These are phyloP conservation scores for roundworm (Caenorhabditis elegans) DNA, from an alignment of 1,140 invertebrate genomes.

Conservation along the genomic window DNA sequence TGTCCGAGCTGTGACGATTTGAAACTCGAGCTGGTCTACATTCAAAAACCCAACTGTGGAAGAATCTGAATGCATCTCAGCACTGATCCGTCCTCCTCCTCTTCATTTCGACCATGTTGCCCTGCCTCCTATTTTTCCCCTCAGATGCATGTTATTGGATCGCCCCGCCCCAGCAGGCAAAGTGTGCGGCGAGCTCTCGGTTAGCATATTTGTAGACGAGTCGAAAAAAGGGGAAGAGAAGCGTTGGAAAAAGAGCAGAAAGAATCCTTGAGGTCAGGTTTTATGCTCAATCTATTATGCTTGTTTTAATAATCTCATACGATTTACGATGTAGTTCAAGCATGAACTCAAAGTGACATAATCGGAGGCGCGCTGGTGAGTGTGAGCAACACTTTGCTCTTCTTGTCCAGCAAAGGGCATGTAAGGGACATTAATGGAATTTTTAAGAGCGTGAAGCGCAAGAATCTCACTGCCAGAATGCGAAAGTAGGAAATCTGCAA, in stretches of 20 bases:
- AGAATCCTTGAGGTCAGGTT: neutral
- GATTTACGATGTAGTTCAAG: constrained; percentile 4
- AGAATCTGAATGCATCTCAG: constrained; percentile 29
- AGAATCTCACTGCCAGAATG: neutral
- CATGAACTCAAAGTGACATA: constrained; percentile 21
- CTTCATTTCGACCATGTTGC: constrained; percentile 19
- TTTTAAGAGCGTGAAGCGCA: neutral
- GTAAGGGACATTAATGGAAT: neutral
- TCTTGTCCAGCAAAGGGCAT: neutral
- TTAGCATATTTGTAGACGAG: constrained; percentile 10
- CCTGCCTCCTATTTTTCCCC: constrained; percentile 10
- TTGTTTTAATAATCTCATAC: constrained; percentile 28
- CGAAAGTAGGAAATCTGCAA: neutral
- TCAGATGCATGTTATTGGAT: constrained; percentile 22
- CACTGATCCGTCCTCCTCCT: constrained; percentile 18
- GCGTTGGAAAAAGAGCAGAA: neutral
- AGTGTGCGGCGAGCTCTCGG: neutral
- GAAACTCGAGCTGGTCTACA: neutral
- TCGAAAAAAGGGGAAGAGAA: neutral
- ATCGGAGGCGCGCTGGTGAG: neutral
- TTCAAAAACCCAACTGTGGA: neutral
- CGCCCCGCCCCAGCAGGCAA: neutral
- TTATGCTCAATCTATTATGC: constrained; percentile 30
- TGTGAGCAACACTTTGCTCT: neutral
- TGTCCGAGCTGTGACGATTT: neutral